Evolutionary conservation across 1,140 invertebrate genomes (phyloP), one percentile per base, ranked within the genome.

Genomic region (Drosophila gunungcola): DNA sequence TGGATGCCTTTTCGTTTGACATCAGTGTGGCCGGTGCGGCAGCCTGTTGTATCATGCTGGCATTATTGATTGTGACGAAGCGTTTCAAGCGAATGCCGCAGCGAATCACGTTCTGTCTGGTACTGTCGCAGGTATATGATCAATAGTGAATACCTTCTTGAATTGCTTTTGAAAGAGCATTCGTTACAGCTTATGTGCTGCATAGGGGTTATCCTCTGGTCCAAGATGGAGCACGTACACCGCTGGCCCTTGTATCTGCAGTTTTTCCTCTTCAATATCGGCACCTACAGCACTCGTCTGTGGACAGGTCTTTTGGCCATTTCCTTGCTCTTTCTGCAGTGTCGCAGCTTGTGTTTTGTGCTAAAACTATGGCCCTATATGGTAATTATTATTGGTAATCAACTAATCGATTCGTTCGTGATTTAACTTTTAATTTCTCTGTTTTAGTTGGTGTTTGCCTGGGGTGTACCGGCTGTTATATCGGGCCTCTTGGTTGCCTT

Each of bases 251-350:
- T 95, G 80, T 96, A 96, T 73, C 43, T 96, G 2, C 96, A 97
- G 80, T 97, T 97, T 86, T 91, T 95, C 27, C 78, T 97, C 1
- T 96, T 96, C 72, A 94, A 95, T 27, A 93, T 95, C 46, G 96
- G 97, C 25, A 95, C 96, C 29, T 96, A 97, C 80, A 95, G 96
- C 48, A 95, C 96, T 34, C 93, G 97, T 27, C 93, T 98, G 32
- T 98, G 97, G 96, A 97, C 97, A 0, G 95, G 95, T 12, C 94
- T 97, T 57, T 93, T 98, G 51, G 96, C 97, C 13, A 93, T 97
- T 21, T 95, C 95, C 4, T 90, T 99, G 12, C 94, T 98, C 43
- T 95, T 98, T 83, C 93, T 98, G 29, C 96, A 97, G 91, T 96
- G 95, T 58, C 94, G 96, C 46, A 97, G 97, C 73, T 93, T 97